phyloP scores from a whole-genome alignment of 2,888 invertebrate genomes.

The Apomyelois bistriatella region DNA sequence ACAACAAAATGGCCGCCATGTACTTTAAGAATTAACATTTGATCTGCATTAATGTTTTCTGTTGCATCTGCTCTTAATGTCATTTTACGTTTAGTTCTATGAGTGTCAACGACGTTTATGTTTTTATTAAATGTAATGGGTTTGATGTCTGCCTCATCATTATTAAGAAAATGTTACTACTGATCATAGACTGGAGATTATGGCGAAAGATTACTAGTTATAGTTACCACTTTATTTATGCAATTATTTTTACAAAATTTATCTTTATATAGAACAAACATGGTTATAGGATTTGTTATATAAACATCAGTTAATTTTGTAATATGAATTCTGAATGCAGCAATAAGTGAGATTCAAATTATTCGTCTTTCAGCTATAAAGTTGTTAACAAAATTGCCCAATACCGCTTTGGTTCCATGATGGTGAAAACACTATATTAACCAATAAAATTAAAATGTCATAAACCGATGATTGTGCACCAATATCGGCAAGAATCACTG shows the following conservation, averaged over 20 bases:
- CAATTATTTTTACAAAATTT: neutral
- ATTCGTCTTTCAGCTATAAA: constrained; percentile 42
- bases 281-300: too few species aligned
- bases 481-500: constrained; percentile 48
- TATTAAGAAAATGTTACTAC: neutral
- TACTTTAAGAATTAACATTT: constrained; percentile 14
- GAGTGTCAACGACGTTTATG: neutral
- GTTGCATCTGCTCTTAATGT: constrained; percentile 24
- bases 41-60: constrained; percentile 21
- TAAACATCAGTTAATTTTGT: too few species aligned
- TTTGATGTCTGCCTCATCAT: constrained; percentile 1
- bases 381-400: constrained; percentile 48
- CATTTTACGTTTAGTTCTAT: neutral
- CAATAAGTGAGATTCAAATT: constrained; percentile 1
- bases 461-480: constrained; percentile 47
- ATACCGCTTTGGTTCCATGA: constrained; percentile 27
- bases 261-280: too few species aligned
- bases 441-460: constrained; percentile 70
- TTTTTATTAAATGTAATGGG: neutral
- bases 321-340: too few species aligned
- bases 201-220: neutral
- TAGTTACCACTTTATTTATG: neutral
- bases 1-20: constrained; percentile 8
- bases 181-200: neutral
- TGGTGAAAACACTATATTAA: constrained; percentile 42